Percentiles rank a stretch among this genome's conserved stretches.
Evolutionary conservation across 2,797 vertebrate genomes (phyloP).

Genomic region (Amblyopsis hoosieri): DNA sequence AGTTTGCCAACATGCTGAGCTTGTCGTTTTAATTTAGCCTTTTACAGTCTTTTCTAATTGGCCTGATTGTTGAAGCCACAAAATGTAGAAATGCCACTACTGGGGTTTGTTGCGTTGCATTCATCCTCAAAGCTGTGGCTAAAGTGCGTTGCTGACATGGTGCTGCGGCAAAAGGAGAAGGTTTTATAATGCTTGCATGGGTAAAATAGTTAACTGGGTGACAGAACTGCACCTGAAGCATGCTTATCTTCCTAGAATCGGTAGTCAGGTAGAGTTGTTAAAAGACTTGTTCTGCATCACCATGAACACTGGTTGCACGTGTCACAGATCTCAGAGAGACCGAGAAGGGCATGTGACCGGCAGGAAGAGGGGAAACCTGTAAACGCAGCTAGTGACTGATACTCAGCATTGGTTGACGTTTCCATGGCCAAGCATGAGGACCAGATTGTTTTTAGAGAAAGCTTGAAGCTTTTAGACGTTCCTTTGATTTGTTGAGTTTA

Average conservation of each 20-base stretch:
- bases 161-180: constrained; percentile 67
- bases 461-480: constrained; percentile 64
- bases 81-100: constrained; percentile 69
- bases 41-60: constrained; percentile 53
- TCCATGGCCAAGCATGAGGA: constrained; percentile 68
- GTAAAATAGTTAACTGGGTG: constrained; percentile 85
- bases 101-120: constrained; percentile 77
- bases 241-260: constrained; percentile 86
- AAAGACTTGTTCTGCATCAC: constrained; percentile 81
- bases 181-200: constrained; percentile 87
- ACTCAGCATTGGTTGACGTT: constrained; percentile 62
- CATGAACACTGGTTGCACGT: constrained; percentile 67
- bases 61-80: constrained; percentile 70
- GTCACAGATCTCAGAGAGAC: constrained; percentile 72
- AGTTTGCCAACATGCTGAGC: constrained; percentile 52
- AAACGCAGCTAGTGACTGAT: constrained; percentile 51
- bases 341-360: constrained; percentile 54
- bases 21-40: constrained; percentile 25
- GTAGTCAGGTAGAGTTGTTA: constrained; percentile 82
- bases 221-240: constrained; percentile 81
- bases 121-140: constrained; percentile 71
- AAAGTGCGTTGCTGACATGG: constrained; percentile 74
- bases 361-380: constrained; percentile 50
- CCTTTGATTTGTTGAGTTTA: constrained; percentile 36
- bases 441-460: constrained; percentile 62